phyloP scores from a whole-genome alignment of 2,888 invertebrate genomes.

The Oxystoma pomonae region DNA sequence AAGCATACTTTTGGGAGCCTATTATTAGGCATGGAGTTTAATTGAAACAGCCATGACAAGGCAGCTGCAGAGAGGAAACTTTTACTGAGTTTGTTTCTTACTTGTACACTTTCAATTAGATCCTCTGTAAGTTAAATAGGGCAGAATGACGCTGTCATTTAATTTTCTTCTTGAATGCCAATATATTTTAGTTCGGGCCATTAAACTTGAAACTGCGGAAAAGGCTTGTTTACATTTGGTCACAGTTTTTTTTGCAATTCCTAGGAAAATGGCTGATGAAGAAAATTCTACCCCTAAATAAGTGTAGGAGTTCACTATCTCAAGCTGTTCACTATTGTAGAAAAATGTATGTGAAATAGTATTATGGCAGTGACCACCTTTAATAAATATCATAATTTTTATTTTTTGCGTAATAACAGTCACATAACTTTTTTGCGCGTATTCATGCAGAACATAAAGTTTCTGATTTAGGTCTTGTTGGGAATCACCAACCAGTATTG shows the following conservation, averaged over 20 bases:
- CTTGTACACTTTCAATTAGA: neutral
- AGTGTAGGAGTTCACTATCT: neutral
- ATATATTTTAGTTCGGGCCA: neutral
- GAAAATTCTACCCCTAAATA: neutral
- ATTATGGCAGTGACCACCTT: neutral
- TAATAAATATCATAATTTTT: neutral
- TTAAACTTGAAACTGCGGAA: neutral
- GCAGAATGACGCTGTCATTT: neutral
- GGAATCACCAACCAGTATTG: neutral
- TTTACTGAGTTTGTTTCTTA: neutral
- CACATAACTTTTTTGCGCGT: neutral
- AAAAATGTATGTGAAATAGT: neutral
- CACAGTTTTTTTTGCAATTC: neutral
- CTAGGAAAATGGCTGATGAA: neutral
- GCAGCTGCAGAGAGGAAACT: neutral
- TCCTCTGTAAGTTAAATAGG: neutral
- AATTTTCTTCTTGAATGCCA: neutral
- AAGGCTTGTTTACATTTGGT: neutral
- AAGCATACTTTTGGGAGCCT: neutral
- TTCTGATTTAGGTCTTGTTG: neutral
- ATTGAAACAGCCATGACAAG: neutral
- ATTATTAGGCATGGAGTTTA: neutral
- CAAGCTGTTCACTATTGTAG: neutral
- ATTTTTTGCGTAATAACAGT: neutral
- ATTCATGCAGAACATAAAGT: neutral